These are phyloP conservation scores for Ridgeia piscesae DNA, from an alignment of 1,140 invertebrate species.

Conservation along the genomic window DNA sequence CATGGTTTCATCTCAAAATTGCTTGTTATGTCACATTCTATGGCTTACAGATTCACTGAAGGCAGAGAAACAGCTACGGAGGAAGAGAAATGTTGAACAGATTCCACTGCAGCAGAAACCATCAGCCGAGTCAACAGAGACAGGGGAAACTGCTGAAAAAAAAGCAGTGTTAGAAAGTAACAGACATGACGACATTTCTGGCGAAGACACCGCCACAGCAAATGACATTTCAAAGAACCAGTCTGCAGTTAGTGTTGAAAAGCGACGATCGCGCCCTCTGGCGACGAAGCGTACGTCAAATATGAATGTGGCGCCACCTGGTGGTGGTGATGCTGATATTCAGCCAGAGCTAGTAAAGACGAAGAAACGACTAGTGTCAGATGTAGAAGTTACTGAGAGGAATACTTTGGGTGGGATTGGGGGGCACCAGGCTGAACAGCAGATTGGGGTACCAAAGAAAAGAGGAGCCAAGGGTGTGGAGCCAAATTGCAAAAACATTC, in stretches of 20 bases:
- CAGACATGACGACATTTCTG: not conserved
- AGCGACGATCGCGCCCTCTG: not conserved
- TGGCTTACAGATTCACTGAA: not conserved
- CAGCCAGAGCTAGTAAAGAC: not conserved
- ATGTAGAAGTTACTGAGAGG: not conserved
- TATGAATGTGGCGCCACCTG: not conserved
- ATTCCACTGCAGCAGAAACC: not conserved
- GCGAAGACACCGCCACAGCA: not conserved
- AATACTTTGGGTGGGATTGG: not conserved
- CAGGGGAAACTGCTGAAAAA: not conserved
- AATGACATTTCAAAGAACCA: not conserved
- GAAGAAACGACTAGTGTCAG: not conserved
- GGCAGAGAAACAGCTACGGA: not conserved
- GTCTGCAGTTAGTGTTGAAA: not conserved
- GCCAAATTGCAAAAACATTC: not conserved
- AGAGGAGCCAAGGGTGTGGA: not conserved
- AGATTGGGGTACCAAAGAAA: not conserved
- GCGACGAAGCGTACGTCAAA: not conserved
- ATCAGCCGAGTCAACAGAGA: not conserved
- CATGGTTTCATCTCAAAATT: no score
- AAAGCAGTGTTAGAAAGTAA: not conserved
- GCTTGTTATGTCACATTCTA: no score
- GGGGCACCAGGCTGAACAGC: not conserved
- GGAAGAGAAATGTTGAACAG: not conserved
- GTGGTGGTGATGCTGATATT: not conserved